Conservation (phyloP, 2,888 invertebrate species). For the Heliconius aoede region DNA sequence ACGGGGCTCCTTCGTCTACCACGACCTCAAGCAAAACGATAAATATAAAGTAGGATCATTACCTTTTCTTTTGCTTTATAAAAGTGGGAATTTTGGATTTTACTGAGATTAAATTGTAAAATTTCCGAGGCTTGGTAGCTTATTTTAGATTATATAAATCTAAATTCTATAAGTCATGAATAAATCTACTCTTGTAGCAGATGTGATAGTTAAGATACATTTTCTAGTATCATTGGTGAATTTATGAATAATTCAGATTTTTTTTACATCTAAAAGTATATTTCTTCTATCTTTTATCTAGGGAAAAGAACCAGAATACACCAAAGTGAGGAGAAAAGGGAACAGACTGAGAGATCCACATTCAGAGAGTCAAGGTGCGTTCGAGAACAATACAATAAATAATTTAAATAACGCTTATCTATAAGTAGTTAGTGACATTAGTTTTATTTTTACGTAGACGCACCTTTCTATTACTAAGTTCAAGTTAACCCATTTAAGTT, state of each 20-base stretch:
- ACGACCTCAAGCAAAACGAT: constrained; percentile 92
- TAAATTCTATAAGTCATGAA: too few species aligned
- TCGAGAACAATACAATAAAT: constrained; percentile 1
- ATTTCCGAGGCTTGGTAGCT: background rate
- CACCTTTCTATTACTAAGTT: constrained; percentile 75
- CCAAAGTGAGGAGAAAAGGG: constrained; percentile 92
- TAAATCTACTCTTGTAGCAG: background rate
- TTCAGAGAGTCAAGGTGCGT: constrained; percentile 92
- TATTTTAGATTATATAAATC: too few species aligned
- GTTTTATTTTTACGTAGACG: constrained; percentile 79
- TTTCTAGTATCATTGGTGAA: background rate
- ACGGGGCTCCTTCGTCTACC: constrained; percentile 93
- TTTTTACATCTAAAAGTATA: background rate
- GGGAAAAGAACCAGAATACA: constrained; percentile 92
- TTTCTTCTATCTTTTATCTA: constrained; percentile 55
- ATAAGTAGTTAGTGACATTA: constrained; percentile 77
- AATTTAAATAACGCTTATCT: constrained; percentile 63
- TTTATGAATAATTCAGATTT: background rate
- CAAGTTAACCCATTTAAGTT: constrained; percentile 76
- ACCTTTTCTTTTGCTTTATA: background rate
- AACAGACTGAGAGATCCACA: constrained; percentile 90
- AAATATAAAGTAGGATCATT: constrained; percentile 87
- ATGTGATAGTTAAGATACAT: background rate
- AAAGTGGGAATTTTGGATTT: background rate
- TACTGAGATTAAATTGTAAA: background rate